These are phyloP conservation scores for Ephialtes manifestator DNA, from an alignment of 2,888 invertebrate species.

Conservation along the genomic window DNA sequence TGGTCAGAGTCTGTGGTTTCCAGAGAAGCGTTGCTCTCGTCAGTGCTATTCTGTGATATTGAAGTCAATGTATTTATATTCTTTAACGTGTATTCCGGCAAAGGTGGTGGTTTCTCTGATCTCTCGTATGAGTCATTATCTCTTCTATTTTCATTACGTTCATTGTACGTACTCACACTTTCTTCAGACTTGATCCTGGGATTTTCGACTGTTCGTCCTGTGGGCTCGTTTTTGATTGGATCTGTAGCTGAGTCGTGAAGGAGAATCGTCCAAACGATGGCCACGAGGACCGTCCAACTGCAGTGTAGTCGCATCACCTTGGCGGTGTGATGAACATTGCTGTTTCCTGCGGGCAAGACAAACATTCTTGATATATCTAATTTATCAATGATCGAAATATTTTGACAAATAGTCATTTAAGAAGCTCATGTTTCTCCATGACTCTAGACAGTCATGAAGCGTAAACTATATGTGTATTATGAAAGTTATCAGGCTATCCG, in stretches of 20 bases:
- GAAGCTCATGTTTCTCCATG: neutral
- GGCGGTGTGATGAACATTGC: slow-evolving; percentile 75
- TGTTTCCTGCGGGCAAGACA: slow-evolving; percentile 73
- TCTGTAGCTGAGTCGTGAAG: slow-evolving; percentile 57
- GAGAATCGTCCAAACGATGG: slow-evolving; percentile 75
- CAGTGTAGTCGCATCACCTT: slow-evolving; percentile 81
- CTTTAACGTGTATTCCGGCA: slow-evolving; percentile 14
- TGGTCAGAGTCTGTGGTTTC: neutral
- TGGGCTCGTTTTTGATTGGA: slow-evolving; percentile 57
- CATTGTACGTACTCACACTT: neutral
- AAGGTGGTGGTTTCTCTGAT: slow-evolving; percentile 21
- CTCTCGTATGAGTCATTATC: neutral
- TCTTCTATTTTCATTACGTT: slow-evolving; percentile 4
- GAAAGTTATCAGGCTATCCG: no score
- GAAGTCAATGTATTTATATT: neutral
- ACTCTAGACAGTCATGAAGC: no score
- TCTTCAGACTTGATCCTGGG: neutral
- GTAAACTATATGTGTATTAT: no score
- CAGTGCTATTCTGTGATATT: slow-evolving; percentile 25
- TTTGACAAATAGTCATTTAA: neutral
- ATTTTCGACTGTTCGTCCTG: slow-evolving; percentile 37
- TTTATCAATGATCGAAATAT: neutral
- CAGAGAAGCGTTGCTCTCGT: neutral
- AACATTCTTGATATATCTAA: no score
- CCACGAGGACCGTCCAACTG: slow-evolving; percentile 81